Evolutionary conservation across 2,888 invertebrate genomes (phyloP), one percentile per base, ranked within the genome.

Genomic region (Parnassius smintheus): DNA sequence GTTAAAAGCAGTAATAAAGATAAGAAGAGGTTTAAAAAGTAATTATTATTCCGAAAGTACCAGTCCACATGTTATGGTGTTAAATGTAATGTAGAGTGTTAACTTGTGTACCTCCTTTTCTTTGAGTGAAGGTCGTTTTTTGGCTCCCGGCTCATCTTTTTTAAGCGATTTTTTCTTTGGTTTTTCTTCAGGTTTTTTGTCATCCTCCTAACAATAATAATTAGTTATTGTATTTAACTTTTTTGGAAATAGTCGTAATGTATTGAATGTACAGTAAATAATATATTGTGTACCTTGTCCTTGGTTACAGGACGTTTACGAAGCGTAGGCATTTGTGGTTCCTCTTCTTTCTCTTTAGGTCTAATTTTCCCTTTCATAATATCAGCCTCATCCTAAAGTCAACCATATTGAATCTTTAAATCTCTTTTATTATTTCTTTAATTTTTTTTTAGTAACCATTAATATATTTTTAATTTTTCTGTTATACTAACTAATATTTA

Each of bases 321-420:
- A 53, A 91, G 82, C 66, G 84, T 72, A 64, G 91, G 88, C 60
- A 75, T 75, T 83, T 90, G 89, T 9, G 87, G 84, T 72, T 91
- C 91, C 12, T 81, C 81, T 71, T 91, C 90, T 63, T 84, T 85
- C 54, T 82, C 84, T 77, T 91, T 91, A 13, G 91, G 88, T 69
- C 87, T 91, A 58, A 91, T 88, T 83, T 91, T 92, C 66, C 91
- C 91, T 68, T 78, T 86, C 82, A 88, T 87, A 73, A 88, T 83
- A 64, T 91, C 89, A 70, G 80, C 77, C 51, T 90, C 89, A 65
- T 91, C 91, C 90, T 91, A 88, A 66, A 64, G 74, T 76, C 71
- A 68, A 62, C 65, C 61, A 62, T 41, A 9, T 22, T 10, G 8
- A 11, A 13, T 49, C 56, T 50, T 56, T 58, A 65, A 64, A 48